Evolutionary conservation across 1,140 invertebrate genomes (phyloP).

Genomic region (Helicorthomorpha holstii): DNA sequence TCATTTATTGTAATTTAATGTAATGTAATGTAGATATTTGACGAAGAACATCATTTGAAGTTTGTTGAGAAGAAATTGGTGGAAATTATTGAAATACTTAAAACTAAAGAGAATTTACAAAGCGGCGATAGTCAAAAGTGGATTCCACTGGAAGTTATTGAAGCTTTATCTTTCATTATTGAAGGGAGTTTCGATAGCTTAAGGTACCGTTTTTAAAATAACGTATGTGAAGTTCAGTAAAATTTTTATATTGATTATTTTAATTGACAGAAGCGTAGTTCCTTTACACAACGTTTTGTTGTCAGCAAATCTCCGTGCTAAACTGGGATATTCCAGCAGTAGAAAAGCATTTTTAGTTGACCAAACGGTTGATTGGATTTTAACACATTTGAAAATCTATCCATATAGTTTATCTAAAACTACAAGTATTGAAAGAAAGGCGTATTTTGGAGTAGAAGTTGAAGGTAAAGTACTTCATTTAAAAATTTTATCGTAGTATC

Average conservation of each 20-base stretch:
- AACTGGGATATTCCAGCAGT: background rate
- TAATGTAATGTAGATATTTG: slow-evolving; percentile 17
- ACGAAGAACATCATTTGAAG: slow-evolving; percentile 24
- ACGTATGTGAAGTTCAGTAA: background rate
- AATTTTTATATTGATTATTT: background rate
- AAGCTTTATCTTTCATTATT: slow-evolving; percentile 22
- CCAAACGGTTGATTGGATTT: background rate
- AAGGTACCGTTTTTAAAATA: background rate
- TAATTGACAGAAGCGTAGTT: background rate
- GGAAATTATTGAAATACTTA: slow-evolving; percentile 24
- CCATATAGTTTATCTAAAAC: background rate
- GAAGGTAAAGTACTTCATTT: no score
- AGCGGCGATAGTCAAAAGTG: background rate
- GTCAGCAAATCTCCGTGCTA: background rate
- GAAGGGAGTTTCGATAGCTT: slow-evolving; percentile 13
- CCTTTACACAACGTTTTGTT: background rate
- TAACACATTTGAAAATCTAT: background rate
- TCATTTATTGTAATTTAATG: no score
- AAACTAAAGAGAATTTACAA: background rate
- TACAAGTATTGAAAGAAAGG: no score
- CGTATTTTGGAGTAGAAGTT: no score
- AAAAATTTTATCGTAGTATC: no score
- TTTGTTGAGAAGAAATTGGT: slow-evolving; percentile 25
- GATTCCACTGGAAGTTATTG: slow-evolving; percentile 18
- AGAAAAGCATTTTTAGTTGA: background rate